Base-by-base conservation (phyloP, 2,888 invertebrate genomes). In the Dioctria linearis region DNA sequence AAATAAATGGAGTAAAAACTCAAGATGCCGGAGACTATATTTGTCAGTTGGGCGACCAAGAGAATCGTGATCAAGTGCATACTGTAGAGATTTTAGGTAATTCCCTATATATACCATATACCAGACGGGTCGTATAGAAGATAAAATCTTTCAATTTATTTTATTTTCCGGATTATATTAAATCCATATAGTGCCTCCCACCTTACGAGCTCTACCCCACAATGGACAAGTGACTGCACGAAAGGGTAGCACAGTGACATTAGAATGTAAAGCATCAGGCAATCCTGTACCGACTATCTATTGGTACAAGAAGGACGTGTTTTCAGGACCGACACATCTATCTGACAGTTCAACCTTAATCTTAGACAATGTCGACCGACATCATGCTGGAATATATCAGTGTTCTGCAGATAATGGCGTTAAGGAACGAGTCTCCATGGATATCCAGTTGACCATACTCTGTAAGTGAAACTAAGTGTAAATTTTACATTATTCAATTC, bases 1-100 rank as follows among this genome's bases (percentile, higher is more conserved):
- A 93, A 88, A 93, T 94, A 83, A 92, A 92, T 73, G 92, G 93
- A 83, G 92, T 94, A 0, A 92, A 92, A 63, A 93, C 93, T 0
- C 93, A 93, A 89, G 94, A 94, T 85, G 93, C 93, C 0, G 92
- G 92, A 0, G 92, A 94, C 87, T 94, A 94, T 87, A 92, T 94
- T 11, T 94, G 94, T 85, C 94, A 94, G 88, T 91, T 94, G 59
- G 93, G 93, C 0, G 93, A 93, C 86, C 91, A 92, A n/a, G 92
- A 92, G 80, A 92, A 92, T 8, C 89, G 92, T 0, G 93, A 94
- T 86, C 94, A 94, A 86, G 92, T 93, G 0, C 94, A 94, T 86
- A 93, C 93, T 0, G 93, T 94, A n/a, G 93, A 94, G 85, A 93
- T 94, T 76, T 87, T 93, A 82, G 89, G 89, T 89, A 86, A 79